Evolutionary conservation across 2,113 vertebrate species (phyloP).

Genomic region (Geococcyx californianus): DNA sequence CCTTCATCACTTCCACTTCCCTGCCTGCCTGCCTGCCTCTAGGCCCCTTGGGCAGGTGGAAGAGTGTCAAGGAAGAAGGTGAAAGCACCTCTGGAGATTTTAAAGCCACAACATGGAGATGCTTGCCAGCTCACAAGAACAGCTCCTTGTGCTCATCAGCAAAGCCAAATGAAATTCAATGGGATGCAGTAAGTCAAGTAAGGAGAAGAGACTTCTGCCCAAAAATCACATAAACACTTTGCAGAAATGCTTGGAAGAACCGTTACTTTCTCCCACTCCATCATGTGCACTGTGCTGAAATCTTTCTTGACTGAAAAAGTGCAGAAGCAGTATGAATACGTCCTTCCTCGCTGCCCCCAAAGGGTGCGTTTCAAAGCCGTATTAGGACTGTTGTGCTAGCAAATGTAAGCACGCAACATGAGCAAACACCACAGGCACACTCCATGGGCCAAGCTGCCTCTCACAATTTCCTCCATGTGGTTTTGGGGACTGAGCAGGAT

Average conservation of each 20-base stretch:
- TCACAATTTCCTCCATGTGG: neutral
- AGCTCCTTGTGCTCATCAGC: neutral
- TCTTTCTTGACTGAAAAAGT: fast-evolving
- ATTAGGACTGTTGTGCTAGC: neutral
- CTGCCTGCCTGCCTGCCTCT: neutral
- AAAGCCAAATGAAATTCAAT: neutral
- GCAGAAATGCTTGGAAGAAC: neutral
- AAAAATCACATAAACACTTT: neutral
- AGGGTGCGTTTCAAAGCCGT: neutral
- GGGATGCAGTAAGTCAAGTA: neutral
- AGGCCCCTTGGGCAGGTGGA: neutral
- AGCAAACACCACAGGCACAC: neutral
- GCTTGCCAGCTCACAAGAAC: neutral
- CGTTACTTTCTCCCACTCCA: neutral
- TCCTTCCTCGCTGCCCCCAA: neutral
- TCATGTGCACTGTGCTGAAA: neutral
- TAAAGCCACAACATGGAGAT: neutral
- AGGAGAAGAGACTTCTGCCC: neutral
- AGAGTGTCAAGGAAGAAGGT: neutral
- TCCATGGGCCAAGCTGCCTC: neutral
- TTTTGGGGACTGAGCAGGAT: neutral
- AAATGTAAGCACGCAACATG: neutral
- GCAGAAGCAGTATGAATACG: neutral
- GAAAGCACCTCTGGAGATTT: neutral
- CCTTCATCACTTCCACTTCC: neutral